Evolutionary conservation across 2,113 vertebrate species (phyloP), one percentile per base, ranked within the genome.

Genomic region (Lates calcarifer): DNA sequence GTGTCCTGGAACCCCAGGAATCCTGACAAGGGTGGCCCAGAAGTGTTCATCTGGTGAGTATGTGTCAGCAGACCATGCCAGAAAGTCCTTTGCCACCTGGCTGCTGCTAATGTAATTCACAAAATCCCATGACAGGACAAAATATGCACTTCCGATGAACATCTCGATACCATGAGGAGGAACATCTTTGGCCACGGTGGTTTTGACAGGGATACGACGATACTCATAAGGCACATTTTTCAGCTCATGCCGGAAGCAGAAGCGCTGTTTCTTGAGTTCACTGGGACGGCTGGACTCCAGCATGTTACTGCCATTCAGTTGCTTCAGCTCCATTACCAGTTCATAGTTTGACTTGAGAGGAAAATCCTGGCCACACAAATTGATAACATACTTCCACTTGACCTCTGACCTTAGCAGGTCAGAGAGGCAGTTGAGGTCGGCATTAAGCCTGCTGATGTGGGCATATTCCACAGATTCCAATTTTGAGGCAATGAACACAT

Each of bases 11-110:
- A 95, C 90, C 1, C 96, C 96, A 0, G 97, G 97, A 1, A 98
- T 79, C 51, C 97, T 94, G 60, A 94, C 95, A 67, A 98, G 93
- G 3, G 96, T 96, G 33, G 98, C 98, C 98, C 97, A 99, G 83
- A 97, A 99, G 86, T 98, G 97, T 83, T 99, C 97, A 77, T 99
- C 98, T 0, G 97, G 98, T 3, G 97, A 99, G 90, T 97, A 98
- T 0, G 97, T 98, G 83, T 99, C 97, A 80, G 92, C 91, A 14
- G 96, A 97, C 98, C 97, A 99, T 17, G 93, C 86, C 31, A 99
- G 95, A 74, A 99, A 97, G 81, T 98, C 96, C 86, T 92, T 90
- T 53, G 92, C 94, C 5, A 97, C 82, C 12, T 90, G 87, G 75
- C 81, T 97, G 79, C 90, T 86, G 71, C 93, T 94, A 4, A 95